Base-by-base conservation (phyloP, 2,113 vertebrate species). In the cat (Felis catus) region DNA sequence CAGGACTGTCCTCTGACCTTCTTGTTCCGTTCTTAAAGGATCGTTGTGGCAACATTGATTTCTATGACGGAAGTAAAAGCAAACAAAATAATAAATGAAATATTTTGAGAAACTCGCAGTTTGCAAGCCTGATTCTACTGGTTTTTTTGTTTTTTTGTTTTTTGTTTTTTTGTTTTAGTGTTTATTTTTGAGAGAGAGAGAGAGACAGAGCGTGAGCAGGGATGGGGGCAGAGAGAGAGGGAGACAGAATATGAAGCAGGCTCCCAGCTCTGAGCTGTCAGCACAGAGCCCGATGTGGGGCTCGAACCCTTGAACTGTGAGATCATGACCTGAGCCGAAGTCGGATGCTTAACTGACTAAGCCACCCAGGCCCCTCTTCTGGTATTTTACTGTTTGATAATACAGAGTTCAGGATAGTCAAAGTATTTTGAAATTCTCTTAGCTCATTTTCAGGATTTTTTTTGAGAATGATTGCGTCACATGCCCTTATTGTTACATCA, bases 51-150 rank as follows among this genome's bases (percentile, higher is more conserved):
- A 91, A 27, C 12, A 27, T 65, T 7, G 9, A 14, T 39, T 31
- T 87, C 58, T 48, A 83, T 51, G 78, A 27, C 19, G 39, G 63
- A 95, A 78, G 74, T 5, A 12, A 53, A 61, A 87, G 36, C 25
- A 71, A 96, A 90, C 73, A 94, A 63, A 79, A 65, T 71, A 68
- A 68, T 63, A 53, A 89, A 66, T 19, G n/a, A 74, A 81, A 87
- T 31, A 33, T 36, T 71, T 92, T 83, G 74, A 91, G 41, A 96
- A 78, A 76, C 23, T 89, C 63, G 84, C 11, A 4, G 29, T 90
- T 70, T 83, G 53, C 13, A 89, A 68, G n/a, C 45, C 48, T 27
- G 63, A 55, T 82, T 85, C 79, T 95, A 11, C 7, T 36, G 15
- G 10, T 25, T 61, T 61, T 21, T 58, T 58, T 1, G 1, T 58